Evolutionary conservation across 2,113 vertebrate species (phyloP), one percentile per base, ranked within the genome.

Genomic region (Dermatemys mawii): DNA sequence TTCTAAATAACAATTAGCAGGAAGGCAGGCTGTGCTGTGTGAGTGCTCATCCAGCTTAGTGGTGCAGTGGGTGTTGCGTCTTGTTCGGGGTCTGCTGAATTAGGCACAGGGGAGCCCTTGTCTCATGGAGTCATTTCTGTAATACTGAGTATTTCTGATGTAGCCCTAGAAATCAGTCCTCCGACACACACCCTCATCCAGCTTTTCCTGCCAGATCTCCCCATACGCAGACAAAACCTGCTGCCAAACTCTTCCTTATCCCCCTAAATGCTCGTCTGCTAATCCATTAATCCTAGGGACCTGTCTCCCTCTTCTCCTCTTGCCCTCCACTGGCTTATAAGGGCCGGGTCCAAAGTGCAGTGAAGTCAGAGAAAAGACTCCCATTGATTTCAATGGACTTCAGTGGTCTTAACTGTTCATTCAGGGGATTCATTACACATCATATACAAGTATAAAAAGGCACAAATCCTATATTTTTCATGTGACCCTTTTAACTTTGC

Each of bases 131-230:
- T 70, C n/a, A 38, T 70, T 70, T n/a, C n/a, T 70, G 4, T 38
- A 38, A 70, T 70, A 38, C 9, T 38, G 57, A 63, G 14, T 35
- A 35, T 63, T 63, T 63, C 32, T 35, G 63, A 11, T 5, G 11
- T n/a, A 11, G n/a, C n/a, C 63, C n/a, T 22, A 38, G 38, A 38
- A 38, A 38, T 63, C n/a, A 38, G 17, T 70, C 63, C n/a, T 75
- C 63, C 49, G 11, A 6, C 3, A 1, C 44, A 87, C 3, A 22
- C 32, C 48, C 2, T 1, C 2, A 79, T 9, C 26, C 46, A 29
- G 38, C 38, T 93, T 70, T 80, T 80, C 79, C 84, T 95, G 80
- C 84, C 84, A 67, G 84, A 27, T 79, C 55, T 93, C 19, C 81
- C 87, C 32, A 75, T 5, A 0, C 27, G 70, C 44, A 9, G 24